Conservation (phyloP, 2,797 vertebrate species). For the Denticeps clupeoides region DNA sequence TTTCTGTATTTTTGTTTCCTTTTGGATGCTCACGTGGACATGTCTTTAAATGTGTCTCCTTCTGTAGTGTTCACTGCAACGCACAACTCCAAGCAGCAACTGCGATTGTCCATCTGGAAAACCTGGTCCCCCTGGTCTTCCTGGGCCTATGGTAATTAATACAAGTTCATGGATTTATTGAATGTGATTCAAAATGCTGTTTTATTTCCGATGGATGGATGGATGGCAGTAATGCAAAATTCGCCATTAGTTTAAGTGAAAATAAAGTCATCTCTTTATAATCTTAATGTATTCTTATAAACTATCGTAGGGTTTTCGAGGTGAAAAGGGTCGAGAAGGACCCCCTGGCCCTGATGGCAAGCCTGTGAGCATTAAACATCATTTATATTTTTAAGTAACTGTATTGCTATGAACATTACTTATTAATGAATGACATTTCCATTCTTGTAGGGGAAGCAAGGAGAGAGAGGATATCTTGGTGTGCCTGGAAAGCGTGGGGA, state of each 20-base stretch:
- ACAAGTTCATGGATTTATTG: too few species aligned
- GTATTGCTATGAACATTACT: not conserved
- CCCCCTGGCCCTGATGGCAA: conserved; percentile 49
- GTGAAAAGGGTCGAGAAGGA: conserved; percentile 41
- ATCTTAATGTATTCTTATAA: too few species aligned
- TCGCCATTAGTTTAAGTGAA: too few species aligned
- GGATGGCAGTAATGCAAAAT: not conserved
- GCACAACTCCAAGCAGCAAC: conserved; percentile 22
- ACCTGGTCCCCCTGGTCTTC: conserved; percentile 38
- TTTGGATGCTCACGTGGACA: not conserved
- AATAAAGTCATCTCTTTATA: too few species aligned
- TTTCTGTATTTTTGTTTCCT: not conserved
- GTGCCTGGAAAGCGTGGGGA: conserved; percentile 27
- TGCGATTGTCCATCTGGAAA: conserved; percentile 43
- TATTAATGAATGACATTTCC: not conserved
- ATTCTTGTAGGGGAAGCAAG: conserved; percentile 34
- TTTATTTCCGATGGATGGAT: too few species aligned
- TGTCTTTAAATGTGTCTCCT: not conserved
- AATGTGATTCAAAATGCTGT: too few species aligned
- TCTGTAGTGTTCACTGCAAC: conserved; percentile 39
- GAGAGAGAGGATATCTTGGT: conserved; percentile 31
- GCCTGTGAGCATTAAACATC: conserved; percentile 39
- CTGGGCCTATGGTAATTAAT: conserved; percentile 38
- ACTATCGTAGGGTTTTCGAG: conserved; percentile 38
- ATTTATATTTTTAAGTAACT: not conserved